Percentiles rank a stretch among this genome's conserved stretches.
Evolutionary conservation across 2,888 invertebrate genomes (phyloP).

Genomic region (Mesochorus sp.): DNA sequence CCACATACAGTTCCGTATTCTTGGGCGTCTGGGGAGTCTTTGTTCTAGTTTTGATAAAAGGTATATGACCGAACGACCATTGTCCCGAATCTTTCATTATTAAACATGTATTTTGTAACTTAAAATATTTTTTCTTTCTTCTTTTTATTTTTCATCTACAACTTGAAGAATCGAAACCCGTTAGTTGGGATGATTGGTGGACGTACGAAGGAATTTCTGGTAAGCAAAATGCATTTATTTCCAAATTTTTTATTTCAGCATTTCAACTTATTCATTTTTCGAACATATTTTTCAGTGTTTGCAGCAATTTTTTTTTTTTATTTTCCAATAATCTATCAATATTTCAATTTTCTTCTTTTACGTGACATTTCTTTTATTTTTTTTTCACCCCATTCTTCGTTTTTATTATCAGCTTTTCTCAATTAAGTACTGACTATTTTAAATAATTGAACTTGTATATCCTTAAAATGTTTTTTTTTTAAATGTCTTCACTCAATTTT

Average conservation of each 20-base stretch:
- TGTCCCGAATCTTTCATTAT: background rate
- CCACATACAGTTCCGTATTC: constrained; percentile 79
- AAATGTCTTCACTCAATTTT: too few species aligned
- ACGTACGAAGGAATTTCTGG: constrained; percentile 97
- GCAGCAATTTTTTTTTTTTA: too few species aligned
- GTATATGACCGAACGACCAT: constrained; percentile 63
- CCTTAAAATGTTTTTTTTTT: too few species aligned
- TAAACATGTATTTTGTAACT: background rate
- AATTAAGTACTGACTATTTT: too few species aligned
- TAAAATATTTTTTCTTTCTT: background rate
- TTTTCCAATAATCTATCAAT: too few species aligned
- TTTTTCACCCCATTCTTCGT: background rate
- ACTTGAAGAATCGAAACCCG: constrained; percentile 86
- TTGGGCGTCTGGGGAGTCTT: constrained; percentile 80
- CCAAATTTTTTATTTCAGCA: background rate
- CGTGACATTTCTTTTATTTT: background rate
- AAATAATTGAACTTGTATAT: too few species aligned
- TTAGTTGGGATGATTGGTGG: constrained; percentile 98
- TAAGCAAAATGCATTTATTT: constrained; percentile 82
- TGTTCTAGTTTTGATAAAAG: constrained; percentile 79
- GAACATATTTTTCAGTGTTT: too few species aligned
- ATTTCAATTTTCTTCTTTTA: too few species aligned
- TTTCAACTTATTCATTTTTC: background rate
- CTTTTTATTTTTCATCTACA: background rate
- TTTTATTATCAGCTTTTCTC: too few species aligned